Percentiles rank a stretch among this genome's conserved stretches.
phyloP scores from a whole-genome alignment of 2,113 vertebrate genomes.

The Gasterosteus aculeatus region DNA sequence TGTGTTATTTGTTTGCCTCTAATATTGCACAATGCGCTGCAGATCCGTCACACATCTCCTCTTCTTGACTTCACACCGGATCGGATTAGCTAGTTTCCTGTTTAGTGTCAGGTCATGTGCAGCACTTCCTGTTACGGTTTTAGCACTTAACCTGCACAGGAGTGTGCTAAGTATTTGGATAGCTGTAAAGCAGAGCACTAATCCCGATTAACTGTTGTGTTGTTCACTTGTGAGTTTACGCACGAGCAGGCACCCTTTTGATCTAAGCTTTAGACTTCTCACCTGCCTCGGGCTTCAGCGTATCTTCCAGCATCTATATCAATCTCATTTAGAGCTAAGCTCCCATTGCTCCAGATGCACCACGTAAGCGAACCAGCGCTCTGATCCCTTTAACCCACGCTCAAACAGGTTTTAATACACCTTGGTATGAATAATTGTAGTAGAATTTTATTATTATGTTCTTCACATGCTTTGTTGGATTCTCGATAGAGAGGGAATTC shows the following conservation, averaged over 20 bases:
- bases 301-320: conserved; percentile 37
- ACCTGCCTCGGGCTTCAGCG: conserved; percentile 35
- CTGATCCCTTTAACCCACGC: not conserved
- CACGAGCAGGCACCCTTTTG: conserved; percentile 22
- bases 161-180: conserved; percentile 52
- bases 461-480: not conserved
- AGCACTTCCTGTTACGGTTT: conserved; percentile 54
- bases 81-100: conserved; percentile 45
- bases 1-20: not conserved
- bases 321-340: conserved; percentile 72
- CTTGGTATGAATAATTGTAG: not conserved
- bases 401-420: not conserved
- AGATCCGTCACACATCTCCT: conserved; percentile 24
- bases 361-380: conserved; percentile 14
- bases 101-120: not conserved
- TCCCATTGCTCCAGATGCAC: conserved; percentile 32
- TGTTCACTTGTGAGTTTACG: conserved; percentile 46
- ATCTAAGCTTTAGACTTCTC: conserved; percentile 57
- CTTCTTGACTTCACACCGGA: conserved; percentile 32
- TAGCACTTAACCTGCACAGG: conserved; percentile 2
- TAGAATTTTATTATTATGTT: not conserved
- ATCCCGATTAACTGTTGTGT: conserved; percentile 55
- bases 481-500: not conserved
- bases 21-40: not conserved
- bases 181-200: conserved; percentile 43